Evolutionary conservation across 2,113 vertebrate genomes (phyloP).

Genomic region (Muscicapa adusta): DNA sequence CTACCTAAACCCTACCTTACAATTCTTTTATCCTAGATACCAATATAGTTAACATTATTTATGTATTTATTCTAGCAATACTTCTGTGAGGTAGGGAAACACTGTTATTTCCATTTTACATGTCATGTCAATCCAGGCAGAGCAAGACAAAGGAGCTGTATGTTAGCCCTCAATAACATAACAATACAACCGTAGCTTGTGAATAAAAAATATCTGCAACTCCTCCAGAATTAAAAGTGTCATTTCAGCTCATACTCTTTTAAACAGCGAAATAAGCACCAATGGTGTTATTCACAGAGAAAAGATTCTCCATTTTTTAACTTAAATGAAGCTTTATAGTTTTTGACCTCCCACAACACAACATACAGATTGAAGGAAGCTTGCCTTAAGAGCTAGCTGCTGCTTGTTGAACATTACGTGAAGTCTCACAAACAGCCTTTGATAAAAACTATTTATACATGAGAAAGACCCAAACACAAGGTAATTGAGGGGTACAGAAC

Average conservation of each 20-base stretch:
- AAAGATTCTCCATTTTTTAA: neutral
- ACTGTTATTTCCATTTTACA: neutral
- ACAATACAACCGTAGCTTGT: neutral
- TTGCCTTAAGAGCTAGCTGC: neutral
- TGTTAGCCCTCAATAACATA: neutral
- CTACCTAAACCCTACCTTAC: neutral
- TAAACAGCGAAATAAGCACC: neutral
- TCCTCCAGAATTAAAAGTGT: neutral
- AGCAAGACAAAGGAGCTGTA: neutral
- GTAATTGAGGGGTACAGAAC: neutral
- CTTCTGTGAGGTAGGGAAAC: neutral
- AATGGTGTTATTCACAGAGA: neutral
- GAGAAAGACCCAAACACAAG: neutral
- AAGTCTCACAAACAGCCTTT: neutral
- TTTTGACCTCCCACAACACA: neutral
- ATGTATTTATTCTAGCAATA: neutral
- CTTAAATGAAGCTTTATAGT: neutral
- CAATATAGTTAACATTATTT: neutral
- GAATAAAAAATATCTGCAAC: neutral
- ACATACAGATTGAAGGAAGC: neutral
- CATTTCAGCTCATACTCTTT: neutral
- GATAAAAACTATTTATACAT: neutral
- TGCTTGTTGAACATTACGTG: accelerated
- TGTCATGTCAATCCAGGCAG: neutral
- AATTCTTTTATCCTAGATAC: neutral